phyloP scores from a whole-genome alignment of 2,888 invertebrate genomes.

The Drosophila buzzatii region DNA sequence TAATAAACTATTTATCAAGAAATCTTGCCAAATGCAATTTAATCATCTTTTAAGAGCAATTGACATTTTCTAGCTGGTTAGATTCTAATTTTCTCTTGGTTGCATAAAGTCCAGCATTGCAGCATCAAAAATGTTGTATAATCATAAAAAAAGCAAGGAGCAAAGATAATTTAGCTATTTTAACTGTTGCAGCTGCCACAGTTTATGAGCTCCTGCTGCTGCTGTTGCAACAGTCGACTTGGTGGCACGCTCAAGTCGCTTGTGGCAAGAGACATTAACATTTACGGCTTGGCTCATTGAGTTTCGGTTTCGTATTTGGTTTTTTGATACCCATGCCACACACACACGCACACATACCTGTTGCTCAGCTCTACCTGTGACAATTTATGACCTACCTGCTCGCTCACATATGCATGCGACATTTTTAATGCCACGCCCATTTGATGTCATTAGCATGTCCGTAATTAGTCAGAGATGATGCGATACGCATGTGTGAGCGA shows the following conservation, averaged over 20 bases:
- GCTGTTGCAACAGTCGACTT: background rate
- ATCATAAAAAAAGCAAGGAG: conserved; percentile 25
- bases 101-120: conserved; percentile 4
- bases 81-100: conserved; percentile 3
- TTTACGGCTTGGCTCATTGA: conserved; percentile 62
- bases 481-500: background rate
- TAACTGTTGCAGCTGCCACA: conserved; percentile 21
- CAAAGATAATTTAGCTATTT: conserved; percentile 29
- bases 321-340: conserved; percentile 15
- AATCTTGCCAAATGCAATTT: background rate
- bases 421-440: conserved; percentile 31
- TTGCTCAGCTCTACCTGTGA: conserved; percentile 42
- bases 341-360: conserved; percentile 30
- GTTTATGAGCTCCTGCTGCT: conserved; percentile 59
- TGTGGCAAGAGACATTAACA: conserved; percentile 59
- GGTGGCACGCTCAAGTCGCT: conserved; percentile 29
- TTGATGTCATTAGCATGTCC: conserved; percentile 41
- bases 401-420: conserved; percentile 50
- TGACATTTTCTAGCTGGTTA: conserved; percentile 9
- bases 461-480: conserved; percentile 47
- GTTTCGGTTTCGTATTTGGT: conserved; percentile 45
- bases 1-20: background rate
- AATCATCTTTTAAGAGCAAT: background rate
- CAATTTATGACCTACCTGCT: conserved; percentile 44
- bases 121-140: conserved; percentile 21